Conservation (phyloP, 1,140 invertebrate species). For the Drosophila guanche region DNA sequence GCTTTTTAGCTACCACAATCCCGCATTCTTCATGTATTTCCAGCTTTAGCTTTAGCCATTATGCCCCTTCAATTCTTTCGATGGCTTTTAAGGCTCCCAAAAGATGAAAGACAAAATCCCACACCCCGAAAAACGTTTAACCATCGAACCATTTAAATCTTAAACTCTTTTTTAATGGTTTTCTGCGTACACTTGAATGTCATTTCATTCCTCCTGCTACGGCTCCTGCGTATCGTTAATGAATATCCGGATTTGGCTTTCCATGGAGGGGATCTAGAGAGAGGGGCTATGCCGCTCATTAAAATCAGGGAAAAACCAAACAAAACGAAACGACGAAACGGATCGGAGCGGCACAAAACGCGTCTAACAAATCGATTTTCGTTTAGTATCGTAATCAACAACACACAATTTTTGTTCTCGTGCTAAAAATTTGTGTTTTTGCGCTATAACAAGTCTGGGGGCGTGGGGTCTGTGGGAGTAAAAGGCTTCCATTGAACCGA, state of each 20-base stretch:
- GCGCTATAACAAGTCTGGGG: conserved; percentile 73
- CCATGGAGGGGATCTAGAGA: conserved; percentile 9
- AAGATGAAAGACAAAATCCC: too few species aligned
- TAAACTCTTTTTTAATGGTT: conserved; percentile 21
- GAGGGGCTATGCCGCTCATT: conserved; percentile 36
- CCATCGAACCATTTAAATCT: conserved; percentile 21
- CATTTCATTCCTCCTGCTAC: conserved; percentile 6
- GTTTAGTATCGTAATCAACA: conserved; percentile 81
- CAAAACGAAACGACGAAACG: conserved; percentile 1
- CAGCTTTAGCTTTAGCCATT: too few species aligned
- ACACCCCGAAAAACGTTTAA: too few species aligned
- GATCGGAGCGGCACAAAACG: conserved; percentile 44
- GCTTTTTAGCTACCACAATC: too few species aligned
- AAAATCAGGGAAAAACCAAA: conserved; percentile 37
- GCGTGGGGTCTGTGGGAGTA: too few species aligned
- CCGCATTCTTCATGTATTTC: too few species aligned
- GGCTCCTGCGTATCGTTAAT: conserved; percentile 61
- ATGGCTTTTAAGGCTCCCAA: background rate
- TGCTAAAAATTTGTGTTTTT: conserved; percentile 79
- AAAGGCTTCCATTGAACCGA: conserved; percentile 1
- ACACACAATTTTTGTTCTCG: conserved; percentile 72
- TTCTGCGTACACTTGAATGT: conserved; percentile 19
- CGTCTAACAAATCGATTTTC: conserved; percentile 75
- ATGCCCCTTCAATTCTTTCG: too few species aligned
- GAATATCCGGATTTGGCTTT: conserved; percentile 45